These are phyloP conservation scores for Drosophila seguyi DNA, from an alignment of 1,140 invertebrate species.

Conservation along the genomic window DNA sequence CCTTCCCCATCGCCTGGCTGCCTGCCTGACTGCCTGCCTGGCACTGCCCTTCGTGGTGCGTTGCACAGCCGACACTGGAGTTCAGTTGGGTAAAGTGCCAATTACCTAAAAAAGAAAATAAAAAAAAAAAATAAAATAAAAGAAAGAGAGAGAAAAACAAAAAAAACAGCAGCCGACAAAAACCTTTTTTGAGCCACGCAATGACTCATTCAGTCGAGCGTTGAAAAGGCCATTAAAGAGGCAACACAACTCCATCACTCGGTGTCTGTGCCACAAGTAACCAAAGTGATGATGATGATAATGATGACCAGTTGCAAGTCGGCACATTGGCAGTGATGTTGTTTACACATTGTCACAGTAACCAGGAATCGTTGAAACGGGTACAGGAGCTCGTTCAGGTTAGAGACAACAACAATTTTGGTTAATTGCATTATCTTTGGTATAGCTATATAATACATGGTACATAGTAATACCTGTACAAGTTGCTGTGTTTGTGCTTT, in stretches of 20 bases:
- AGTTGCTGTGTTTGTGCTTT: not conserved
- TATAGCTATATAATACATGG: too few species aligned
- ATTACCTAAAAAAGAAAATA: conserved; percentile 39
- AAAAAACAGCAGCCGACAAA: not conserved
- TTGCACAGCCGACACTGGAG: conserved; percentile 45
- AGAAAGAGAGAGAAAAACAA: too few species aligned
- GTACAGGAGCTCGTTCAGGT: not conserved
- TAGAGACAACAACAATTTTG: not conserved
- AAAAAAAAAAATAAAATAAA: not conserved
- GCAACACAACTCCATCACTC: conserved; percentile 22
- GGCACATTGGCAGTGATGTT: conserved; percentile 16
- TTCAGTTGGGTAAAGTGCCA: conserved; percentile 40
- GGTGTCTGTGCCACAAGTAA: conserved; percentile 7
- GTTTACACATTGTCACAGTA: conserved; percentile 15
- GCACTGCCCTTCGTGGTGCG: conserved; percentile 63
- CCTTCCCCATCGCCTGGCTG: conserved; percentile 27
- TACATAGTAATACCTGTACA: too few species aligned
- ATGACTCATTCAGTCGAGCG: conserved; percentile 49
- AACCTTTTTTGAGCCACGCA: conserved; percentile 47
- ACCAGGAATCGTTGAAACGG: not conserved
- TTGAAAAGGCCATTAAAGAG: conserved; percentile 54
- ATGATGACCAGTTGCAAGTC: conserved; percentile 19
- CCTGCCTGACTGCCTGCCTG: not conserved
- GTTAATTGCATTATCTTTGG: not conserved
- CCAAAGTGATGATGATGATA: too few species aligned